Base-by-base conservation (phyloP, 2,888 invertebrate species). In the Coelinius sp. region DNA sequence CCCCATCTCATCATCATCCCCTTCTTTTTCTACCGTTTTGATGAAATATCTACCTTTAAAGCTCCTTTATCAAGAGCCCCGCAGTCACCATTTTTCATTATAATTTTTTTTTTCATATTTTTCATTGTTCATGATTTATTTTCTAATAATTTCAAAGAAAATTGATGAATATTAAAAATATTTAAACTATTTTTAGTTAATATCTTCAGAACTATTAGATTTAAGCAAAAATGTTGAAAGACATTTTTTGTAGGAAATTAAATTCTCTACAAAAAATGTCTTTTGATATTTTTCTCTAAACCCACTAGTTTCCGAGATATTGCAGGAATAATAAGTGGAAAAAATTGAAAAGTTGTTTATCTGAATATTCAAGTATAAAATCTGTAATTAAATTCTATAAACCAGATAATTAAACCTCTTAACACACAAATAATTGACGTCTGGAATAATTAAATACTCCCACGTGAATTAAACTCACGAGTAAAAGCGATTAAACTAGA, bases 61-160 rank as follows among this genome's bases (percentile, higher is more conserved):
- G n/a, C 38, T 46, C 56, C 53, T 65, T 70, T 70, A 70, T 70
- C 70, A 66, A 56, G n/a, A 12, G 44, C 56, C 27, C 64, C 44
- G 56, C 70, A 70, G 31, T 52, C 27, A 10, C 27, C 20, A 49
- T 62, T 49, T 62, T 49, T 27, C 44, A 14, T 31, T 35, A 12
- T 1, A 38, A 38, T 69, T 35, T 22, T 59, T 27, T 35, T 12
- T 35, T 56, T 25, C 41, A 10, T 27, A 44, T 20, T 62, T 59
- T 49, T 69, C 22, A 7, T n/a, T n/a, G n/a, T n/a, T n/a, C n/a
- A 31, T 31, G 31, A 31, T 31, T 31, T 3, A 31, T 31, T 31
- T 3, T 3, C 7, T 31, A 3, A 3, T 31, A 31, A 31, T 31
- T 7, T 7, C 31, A 3, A 31, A 31, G 3, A 31, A n/a, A n/a